A percentile compares a stretch with the other conserved stretches of the same genome.
These are phyloP conservation scores for Platynereis dumerilii DNA, from an alignment of 2,888 invertebrate genomes.

Conservation along the genomic window DNA sequence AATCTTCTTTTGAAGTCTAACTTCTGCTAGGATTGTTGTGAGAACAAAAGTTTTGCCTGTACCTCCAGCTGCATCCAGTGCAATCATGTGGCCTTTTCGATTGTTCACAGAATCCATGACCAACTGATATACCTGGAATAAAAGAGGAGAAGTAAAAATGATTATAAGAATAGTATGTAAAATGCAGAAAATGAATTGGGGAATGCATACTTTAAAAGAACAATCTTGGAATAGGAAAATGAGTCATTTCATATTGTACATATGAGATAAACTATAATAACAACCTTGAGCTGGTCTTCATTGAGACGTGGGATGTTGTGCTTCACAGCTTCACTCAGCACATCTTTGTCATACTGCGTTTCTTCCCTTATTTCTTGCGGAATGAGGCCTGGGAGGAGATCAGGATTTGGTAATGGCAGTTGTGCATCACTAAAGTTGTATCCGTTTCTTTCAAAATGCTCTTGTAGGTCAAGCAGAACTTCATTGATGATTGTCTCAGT, in stretches of 20 bases:
- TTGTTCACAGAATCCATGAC: not conserved
- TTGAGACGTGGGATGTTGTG: too few relatives aligned
- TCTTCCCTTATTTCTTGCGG: slow-evolving; percentile 10
- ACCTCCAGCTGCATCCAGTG: slow-evolving; percentile 17
- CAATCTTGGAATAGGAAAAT: too few relatives aligned
- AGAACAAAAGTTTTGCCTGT: slow-evolving; percentile 16
- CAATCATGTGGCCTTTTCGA: not conserved
- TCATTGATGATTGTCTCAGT: slow-evolving; percentile 10
- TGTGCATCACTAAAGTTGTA: not conserved
- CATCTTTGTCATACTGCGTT: not conserved
- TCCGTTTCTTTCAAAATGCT: slow-evolving; percentile 4
- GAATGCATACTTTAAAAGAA: too few relatives aligned
- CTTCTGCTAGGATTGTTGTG: slow-evolving; percentile 10
- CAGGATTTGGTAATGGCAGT: not conserved
- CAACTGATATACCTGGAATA: too few relatives aligned
- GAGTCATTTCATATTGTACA: too few relatives aligned
- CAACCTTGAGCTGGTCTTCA: too few relatives aligned
- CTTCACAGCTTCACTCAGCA: not conserved
- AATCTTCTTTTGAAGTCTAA: not conserved
- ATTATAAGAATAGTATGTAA: too few relatives aligned
- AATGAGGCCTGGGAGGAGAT: not conserved
- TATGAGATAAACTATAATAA: too few relatives aligned
- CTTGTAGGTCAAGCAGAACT: slow-evolving; percentile 9
- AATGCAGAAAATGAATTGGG: too few relatives aligned
- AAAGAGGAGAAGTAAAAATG: too few relatives aligned